Evolutionary conservation across 2,797 vertebrate genomes (phyloP), one percentile per base, ranked within the genome.

Genomic region (Eidolon dupreanum): DNA sequence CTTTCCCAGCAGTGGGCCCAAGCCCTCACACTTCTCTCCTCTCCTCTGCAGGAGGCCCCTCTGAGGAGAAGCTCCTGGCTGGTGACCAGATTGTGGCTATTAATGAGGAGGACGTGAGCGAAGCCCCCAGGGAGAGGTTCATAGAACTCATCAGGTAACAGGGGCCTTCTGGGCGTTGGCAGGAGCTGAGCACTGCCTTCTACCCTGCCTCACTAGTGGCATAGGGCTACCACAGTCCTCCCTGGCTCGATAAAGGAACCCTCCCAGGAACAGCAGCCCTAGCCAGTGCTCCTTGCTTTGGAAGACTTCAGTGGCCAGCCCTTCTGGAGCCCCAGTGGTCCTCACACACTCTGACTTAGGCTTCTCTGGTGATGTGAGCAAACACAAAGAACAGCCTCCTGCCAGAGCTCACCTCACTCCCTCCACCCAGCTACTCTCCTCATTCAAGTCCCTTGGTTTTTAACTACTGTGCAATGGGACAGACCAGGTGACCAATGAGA

Each of bases 131-230:
- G 97, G 99, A 99, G 99, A 99, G 99, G 99, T 99, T 99, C 99
- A 99, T 99, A 98, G 99, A 99, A 98, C 99, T 99, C 98, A 98
- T 99, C 99, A 99, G 99, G 99, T 99, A 99, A 99, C 98, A 99
- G 84, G 53, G 31, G 22, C 70, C 63, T 82, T 53, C 33, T 55
- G 84, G 81, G 57, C 87, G 89, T 97, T 89, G 85, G 79, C 46
- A 71, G 71, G 59, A 95, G 43, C 83, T 93, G 55, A 92, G 31
- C 57, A 79, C 6, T 20, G 22, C 53, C 31, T 36, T 46, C 12
- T 90, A 33, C 38, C 57, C 46, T 89, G 22, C 26, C 49, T 71
- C n/a, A 31, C 31, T 57, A 55, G 55, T 41, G 86, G 73, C 43
- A 71, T 68, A 68, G 36, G 38, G 38, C 66, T 94, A 57, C 43